Conservation (phyloP, 2,113 vertebrate genomes). For the Capreolus pygargus region DNA sequence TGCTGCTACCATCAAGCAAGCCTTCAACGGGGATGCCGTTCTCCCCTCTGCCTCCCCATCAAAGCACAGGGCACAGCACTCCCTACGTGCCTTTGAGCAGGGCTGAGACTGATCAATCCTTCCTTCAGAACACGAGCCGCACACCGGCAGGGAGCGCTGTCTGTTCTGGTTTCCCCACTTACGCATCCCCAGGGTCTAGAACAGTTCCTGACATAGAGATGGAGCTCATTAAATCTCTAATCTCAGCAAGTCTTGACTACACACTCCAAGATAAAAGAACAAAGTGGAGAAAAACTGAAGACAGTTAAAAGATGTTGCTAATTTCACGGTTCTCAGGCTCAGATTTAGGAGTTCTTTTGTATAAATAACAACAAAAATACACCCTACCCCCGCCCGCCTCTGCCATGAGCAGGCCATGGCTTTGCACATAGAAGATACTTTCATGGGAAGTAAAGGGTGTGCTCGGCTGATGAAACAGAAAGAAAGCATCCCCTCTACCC, state of each 20-base stretch:
- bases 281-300: neutral
- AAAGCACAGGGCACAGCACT: neutral
- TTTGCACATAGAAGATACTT: neutral
- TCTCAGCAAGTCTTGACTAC: neutral
- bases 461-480: neutral
- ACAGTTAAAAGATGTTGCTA: neutral
- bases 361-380: neutral
- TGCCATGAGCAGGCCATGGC: neutral
- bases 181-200: neutral
- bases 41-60: no score
- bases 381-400: fast-evolving
- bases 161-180: neutral
- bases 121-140: neutral
- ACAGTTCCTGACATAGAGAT: neutral
- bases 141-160: fast-evolving
- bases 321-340: neutral
- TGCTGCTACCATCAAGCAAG: fast-evolving
- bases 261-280: neutral
- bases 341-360: neutral
- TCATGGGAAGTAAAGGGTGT: neutral
- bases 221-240: neutral
- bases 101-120: neutral
- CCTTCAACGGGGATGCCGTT: fast-evolving
- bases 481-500: fast-evolving
- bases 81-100: neutral